phyloP scores from a whole-genome alignment of 2,113 vertebrate genomes.

The Xerus inauris region DNA sequence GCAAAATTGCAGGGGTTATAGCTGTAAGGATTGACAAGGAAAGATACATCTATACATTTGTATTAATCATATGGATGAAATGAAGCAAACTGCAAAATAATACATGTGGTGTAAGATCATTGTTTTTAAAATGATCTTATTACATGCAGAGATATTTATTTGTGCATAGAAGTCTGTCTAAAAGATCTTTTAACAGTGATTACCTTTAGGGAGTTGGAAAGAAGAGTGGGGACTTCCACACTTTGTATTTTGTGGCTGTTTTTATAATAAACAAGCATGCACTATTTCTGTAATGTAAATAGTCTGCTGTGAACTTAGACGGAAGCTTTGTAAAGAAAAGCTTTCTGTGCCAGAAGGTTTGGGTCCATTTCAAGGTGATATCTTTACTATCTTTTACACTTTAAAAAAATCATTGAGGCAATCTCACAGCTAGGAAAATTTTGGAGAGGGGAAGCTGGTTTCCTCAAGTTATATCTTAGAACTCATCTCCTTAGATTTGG shows the following conservation, averaged over 20 bases:
- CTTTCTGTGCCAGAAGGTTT: not conserved
- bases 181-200: not conserved
- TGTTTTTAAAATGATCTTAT: not conserved
- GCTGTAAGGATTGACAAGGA: not conserved
- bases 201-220: constrained; percentile 35
- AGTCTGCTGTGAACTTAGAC: constrained; percentile 50
- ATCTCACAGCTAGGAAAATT: not conserved
- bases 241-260: constrained; percentile 52
- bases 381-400: not conserved
- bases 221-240: constrained; percentile 39
- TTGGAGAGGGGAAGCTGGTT: not conserved
- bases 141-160: not conserved
- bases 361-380: not conserved
- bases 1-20: not conserved
- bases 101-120: not conserved
- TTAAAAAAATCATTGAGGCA: not conserved
- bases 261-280: constrained; percentile 52
- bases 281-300: constrained; percentile 37
- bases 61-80: not conserved
- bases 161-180: not conserved
- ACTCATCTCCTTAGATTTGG: not conserved
- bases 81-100: constrained; percentile 13
- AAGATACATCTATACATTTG: not conserved
- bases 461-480: not conserved
- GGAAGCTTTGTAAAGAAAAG: not conserved